Evolutionary conservation across 2,888 invertebrate species (phyloP).

Genomic region (Troides aeacus): DNA sequence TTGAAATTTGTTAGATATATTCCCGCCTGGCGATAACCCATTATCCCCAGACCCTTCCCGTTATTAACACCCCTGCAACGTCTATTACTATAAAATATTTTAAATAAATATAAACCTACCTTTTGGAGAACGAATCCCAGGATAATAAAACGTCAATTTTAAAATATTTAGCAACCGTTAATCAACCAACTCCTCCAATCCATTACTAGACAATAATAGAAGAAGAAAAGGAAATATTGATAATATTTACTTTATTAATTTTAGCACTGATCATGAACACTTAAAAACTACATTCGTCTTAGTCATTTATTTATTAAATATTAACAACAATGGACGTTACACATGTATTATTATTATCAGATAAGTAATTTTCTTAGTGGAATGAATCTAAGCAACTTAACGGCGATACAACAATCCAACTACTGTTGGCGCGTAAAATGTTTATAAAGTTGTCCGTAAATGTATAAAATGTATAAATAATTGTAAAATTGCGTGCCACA

Average conservation of each 20-base stretch:
- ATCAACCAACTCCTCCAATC: too few species aligned
- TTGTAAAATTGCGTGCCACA: slow-evolving; percentile 25
- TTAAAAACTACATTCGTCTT: too few species aligned
- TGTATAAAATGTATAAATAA: slow-evolving; percentile 23
- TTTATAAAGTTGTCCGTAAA: slow-evolving; percentile 18
- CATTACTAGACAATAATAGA: too few species aligned
- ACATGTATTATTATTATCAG: not conserved
- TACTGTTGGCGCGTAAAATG: slow-evolving; percentile 22
- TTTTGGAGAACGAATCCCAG: not conserved
- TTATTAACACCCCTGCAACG: not conserved
- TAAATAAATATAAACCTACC: not conserved
- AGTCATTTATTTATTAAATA: not conserved
- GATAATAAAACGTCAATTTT: not conserved
- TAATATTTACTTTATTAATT: too few species aligned
- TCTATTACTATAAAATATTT: not conserved
- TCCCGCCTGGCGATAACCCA: too few species aligned
- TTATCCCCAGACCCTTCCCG: not conserved
- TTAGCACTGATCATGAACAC: not conserved
- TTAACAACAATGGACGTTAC: not conserved
- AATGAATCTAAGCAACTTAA: not conserved
- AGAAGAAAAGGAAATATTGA: too few species aligned
- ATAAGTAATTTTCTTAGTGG: not conserved
- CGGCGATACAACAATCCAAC: slow-evolving; percentile 11
- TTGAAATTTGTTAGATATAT: too few species aligned
- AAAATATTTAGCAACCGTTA: not conserved